phyloP scores from a whole-genome alignment of 2,113 vertebrate genomes.

The Felis chaus region DNA sequence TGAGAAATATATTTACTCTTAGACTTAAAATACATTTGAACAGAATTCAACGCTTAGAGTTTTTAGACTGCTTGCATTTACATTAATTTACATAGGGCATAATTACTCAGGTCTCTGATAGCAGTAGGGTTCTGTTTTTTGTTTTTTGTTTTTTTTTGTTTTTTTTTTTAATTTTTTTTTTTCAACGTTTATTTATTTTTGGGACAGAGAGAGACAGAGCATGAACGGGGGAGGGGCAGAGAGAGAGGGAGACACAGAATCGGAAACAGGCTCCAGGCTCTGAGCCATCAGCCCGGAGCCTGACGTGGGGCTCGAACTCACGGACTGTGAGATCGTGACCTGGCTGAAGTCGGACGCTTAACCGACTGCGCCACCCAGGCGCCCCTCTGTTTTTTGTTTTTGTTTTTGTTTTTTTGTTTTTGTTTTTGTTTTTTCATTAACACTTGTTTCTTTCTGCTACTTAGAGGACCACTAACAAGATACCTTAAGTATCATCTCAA shows the following conservation, averaged over 20 bases:
- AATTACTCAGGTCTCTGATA: slow-evolving; percentile 38
- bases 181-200: too few species aligned
- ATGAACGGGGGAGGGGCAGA: too few species aligned
- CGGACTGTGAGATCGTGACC: too few species aligned
- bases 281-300: too few species aligned
- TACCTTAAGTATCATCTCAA: background rate
- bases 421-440: background rate
- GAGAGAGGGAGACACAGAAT: too few species aligned
- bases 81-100: background rate
- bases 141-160: background rate
- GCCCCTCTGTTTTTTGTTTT: background rate
- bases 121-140: background rate
- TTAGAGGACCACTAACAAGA: background rate
- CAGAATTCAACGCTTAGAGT: slow-evolving; percentile 38
- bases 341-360: too few species aligned
- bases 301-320: too few species aligned
- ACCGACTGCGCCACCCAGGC: too few species aligned
- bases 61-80: slow-evolving; percentile 28
- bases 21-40: slow-evolving; percentile 45
- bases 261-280: too few species aligned
- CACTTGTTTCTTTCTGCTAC: background rate
- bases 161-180: too few species aligned
- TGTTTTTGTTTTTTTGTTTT: too few species aligned
- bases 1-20: slow-evolving; percentile 8
- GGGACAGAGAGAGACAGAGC: too few species aligned